Conservation (phyloP, 2,888 invertebrate genomes). For the Stenodera caucasica region DNA sequence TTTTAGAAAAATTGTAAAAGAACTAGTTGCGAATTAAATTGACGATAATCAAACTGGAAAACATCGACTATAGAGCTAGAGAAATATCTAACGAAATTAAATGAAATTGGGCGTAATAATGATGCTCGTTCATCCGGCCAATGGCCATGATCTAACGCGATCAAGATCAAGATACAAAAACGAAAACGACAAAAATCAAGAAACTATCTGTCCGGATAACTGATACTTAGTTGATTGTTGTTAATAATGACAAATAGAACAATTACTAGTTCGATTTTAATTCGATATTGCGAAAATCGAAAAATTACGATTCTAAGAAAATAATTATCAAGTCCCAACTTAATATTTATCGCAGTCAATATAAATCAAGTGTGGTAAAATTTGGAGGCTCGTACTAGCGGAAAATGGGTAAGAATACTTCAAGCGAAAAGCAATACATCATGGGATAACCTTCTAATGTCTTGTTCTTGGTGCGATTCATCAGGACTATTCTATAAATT, state of each 20-base stretch:
- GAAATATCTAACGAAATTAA: slow-evolving; percentile 52
- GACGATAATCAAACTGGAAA: slow-evolving; percentile 25
- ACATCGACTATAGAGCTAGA: slow-evolving; percentile 44
- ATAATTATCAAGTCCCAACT: neutral
- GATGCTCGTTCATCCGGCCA: slow-evolving; percentile 34
- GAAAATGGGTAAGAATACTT: slow-evolving; percentile 5
- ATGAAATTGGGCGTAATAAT: slow-evolving; percentile 51
- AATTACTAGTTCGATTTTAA: too few relatives aligned
- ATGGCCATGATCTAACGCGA: slow-evolving; percentile 19
- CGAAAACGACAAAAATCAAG: neutral
- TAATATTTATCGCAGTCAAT: neutral
- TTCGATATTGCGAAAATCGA: too few relatives aligned
- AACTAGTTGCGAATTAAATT: neutral
- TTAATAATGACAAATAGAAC: neutral
- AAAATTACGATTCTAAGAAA: too few relatives aligned
- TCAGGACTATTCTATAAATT: neutral
- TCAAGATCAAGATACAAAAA: neutral
- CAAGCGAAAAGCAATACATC: slow-evolving; percentile 4
- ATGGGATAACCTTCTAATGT: slow-evolving; percentile 6
- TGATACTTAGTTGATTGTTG: neutral
- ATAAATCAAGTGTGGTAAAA: slow-evolving; percentile 5
- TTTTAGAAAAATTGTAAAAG: too few relatives aligned
- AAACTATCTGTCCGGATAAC: neutral
- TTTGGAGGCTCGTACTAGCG: slow-evolving; percentile 3
- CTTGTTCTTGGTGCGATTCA: slow-evolving; percentile 3